phyloP scores from a whole-genome alignment of 1,140 invertebrate species.

The Cotesia glomerata region DNA sequence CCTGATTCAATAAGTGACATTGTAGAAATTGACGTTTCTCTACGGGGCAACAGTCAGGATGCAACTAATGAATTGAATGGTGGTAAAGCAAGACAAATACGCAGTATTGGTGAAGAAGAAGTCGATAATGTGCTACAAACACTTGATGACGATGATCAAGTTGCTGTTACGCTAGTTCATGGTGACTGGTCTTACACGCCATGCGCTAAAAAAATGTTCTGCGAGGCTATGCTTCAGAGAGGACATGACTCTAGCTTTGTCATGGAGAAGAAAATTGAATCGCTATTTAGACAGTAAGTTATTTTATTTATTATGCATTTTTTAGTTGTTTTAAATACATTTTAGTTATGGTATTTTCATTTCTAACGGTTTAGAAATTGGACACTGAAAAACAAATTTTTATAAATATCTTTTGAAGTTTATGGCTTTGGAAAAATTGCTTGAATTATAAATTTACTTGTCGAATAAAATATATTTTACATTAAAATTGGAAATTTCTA shows the following conservation, averaged over 20 bases:
- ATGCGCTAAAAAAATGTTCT: conserved; percentile 78
- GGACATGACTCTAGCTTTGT: conserved; percentile 69
- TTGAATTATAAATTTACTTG: neutral
- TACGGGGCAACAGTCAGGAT: conserved; percentile 25
- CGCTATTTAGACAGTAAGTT: conserved; percentile 74
- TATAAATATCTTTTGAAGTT: too few relatives aligned
- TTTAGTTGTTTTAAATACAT: neutral
- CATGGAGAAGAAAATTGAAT: conserved; percentile 81
- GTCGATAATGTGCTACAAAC: conserved; percentile 64
- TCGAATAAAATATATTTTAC: too few relatives aligned
- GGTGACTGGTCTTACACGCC: conserved; percentile 75
- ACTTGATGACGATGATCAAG: conserved; percentile 61
- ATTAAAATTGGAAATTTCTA: too few relatives aligned
- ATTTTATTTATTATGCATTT: neutral
- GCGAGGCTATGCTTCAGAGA: conserved; percentile 73
- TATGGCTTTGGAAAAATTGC: too few relatives aligned
- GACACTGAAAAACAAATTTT: too few relatives aligned
- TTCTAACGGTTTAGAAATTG: too few relatives aligned
- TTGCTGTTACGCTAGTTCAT: conserved; percentile 49
- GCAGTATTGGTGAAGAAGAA: conserved; percentile 50
- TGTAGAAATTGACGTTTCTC: conserved; percentile 51
- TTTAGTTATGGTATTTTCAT: neutral
- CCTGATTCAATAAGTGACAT: conserved; percentile 51
- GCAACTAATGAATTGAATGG: neutral
- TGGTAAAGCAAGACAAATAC: conserved; percentile 46